Base-by-base conservation (phyloP, 2,113 vertebrate species). In the Chloebia gouldiae region DNA sequence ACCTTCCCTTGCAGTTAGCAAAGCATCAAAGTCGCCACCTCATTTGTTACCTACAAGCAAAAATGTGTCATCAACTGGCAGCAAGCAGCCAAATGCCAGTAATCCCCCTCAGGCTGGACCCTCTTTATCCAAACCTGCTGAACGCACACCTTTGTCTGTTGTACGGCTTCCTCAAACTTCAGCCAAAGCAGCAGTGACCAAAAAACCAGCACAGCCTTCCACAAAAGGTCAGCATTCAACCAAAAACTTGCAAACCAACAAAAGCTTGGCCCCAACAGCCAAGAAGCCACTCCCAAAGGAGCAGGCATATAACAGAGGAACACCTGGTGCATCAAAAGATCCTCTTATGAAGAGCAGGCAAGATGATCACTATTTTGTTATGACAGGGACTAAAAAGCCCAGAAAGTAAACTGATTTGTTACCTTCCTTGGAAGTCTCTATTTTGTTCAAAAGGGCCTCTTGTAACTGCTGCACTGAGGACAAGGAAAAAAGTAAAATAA, bases 341-440 rank as follows among this genome's bases (percentile, higher is more conserved):
- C 92, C 97, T 44, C 69, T 73, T 54, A 30, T 13, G 12, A 98
- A 98, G 77, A 94, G 76, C 70, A 98, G 98, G 76, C 97, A 96
- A 4, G 98, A 98, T 72, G 98, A 99, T 60, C 96, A 98, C 76
- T 99, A 99, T 87, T 99, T 99, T 92, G 98, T 99, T 95, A 99
- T 99, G 98, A 99, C 97, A 53, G 97, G 97, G 40, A 98, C 97
- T 93, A 98, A 98, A 97, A 98, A 98, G 84, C 96, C 95, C 91
- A 98, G 97, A 81, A 98, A 98, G 86, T 98, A 95, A 97, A 65
- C 45, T 27, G 24, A 10, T 8, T n/a, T 73, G 7, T 66, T 81
- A 25, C 21, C 69, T 89, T 84, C 54, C 61, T 50, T 47, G 44
- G 19, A 65, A 90, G 40, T 75, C 35, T 83, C 44, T 6, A 1